Evolutionary conservation across 2,797 vertebrate genomes (phyloP).

Genomic region (Etheostoma perlongum): DNA sequence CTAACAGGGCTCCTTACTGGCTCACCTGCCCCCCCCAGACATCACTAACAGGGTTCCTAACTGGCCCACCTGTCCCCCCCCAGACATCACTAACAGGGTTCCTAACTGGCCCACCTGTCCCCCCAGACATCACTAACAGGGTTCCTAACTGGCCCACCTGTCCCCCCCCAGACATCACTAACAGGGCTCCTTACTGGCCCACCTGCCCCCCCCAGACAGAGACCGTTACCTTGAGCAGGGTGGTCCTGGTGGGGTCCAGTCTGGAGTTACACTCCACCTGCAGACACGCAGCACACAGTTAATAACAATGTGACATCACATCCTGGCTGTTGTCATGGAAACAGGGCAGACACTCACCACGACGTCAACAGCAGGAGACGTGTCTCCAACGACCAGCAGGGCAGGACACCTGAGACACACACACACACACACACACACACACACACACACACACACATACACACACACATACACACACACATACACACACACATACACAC

Average conservation of each 20-base stretch:
- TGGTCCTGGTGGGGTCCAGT: conserved; percentile 94
- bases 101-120: too few relatives aligned
- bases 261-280: conserved; percentile 98
- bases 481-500: neutral
- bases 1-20: too few relatives aligned
- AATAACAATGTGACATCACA: conserved; percentile 1
- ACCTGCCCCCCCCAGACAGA: neutral
- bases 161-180: too few relatives aligned
- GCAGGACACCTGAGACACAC: conserved; percentile 87
- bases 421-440: conserved; percentile 21
- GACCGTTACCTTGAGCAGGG: conserved; percentile 91
- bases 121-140: too few relatives aligned
- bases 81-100: neutral
- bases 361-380: conserved; percentile 92
- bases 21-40: neutral
- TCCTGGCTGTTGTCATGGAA: conserved; percentile 44
- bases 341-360: conserved; percentile 87
- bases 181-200: too few relatives aligned
- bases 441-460: conserved; percentile 23
- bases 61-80: too few relatives aligned
- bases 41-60: too few relatives aligned
- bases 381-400: conserved; percentile 94
- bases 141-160: too few relatives aligned
- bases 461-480: conserved; percentile 19
- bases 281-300: neutral